Evolutionary conservation across 2,888 invertebrate genomes (phyloP), one percentile per base, ranked within the genome.

Genomic region (Pachydiplax longipennis): DNA sequence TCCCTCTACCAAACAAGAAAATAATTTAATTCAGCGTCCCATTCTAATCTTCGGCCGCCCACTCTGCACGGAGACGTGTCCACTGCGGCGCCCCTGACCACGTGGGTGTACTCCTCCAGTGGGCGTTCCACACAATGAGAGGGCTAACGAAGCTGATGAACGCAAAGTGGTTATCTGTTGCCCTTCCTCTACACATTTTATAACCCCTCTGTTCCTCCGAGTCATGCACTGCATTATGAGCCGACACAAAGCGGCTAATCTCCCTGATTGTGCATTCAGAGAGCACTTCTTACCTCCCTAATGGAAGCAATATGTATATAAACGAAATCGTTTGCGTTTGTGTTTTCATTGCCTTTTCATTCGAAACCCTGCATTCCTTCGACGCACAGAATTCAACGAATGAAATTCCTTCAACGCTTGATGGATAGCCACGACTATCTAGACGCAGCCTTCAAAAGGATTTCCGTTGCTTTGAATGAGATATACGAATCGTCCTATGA

Each of bases 61-160:
- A 13, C 73, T 31, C 31, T 31, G 4, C 31, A 13, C 12, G 25
- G 31, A 13, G 13, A 13, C 73, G 13, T 25, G 13, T 13, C 73
- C 73, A 73, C 25, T 8, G 73, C 73, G 31, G 73, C 61, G 61
- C 87, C 61, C 87, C 31, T 61, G 35, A n/a, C n/a, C 13, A 61
- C 15, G 65, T 37, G 87, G 58, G 87, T 61, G 87, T 58, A 61
- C 37, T 10, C 35, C 31, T 48, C 31, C 25, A 10, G n/a, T 35
- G 87, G 87, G 87, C 61, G 87, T 61, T 35, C 37, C 87, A 87
- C 87, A 87, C 87, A 87, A 87, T 87, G 87, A 87, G 87, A 87
- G n/a, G 61, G 65, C 87, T 87, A 87, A 87, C 87, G 87, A 87
- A 87, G 87, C 87, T 87, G 87, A 87, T 87, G 87, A 87, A 87